phyloP scores from a whole-genome alignment of 1,140 invertebrate species.

The Diachasmimorpha longicaudata region DNA sequence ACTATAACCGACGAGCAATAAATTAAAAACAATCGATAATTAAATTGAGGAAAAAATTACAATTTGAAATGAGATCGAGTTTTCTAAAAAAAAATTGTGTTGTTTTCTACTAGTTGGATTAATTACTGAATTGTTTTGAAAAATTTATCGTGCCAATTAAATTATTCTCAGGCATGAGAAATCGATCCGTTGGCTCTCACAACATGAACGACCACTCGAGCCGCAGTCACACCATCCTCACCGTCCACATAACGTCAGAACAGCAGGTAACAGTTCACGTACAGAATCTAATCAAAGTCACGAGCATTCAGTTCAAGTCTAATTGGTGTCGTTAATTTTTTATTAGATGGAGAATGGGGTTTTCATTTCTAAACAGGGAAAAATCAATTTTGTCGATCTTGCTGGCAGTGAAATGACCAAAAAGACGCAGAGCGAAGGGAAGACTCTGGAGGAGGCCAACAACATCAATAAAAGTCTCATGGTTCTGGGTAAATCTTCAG shows the following conservation, averaged over 20 bases:
- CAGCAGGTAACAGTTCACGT: constrained; percentile 65
- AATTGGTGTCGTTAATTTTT: neutral
- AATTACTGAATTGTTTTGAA: neutral
- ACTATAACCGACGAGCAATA: no score
- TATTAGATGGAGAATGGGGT: constrained; percentile 73
- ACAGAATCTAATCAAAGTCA: neutral
- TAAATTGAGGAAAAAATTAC: no score
- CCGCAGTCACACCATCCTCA: constrained; percentile 93
- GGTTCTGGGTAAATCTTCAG: constrained; percentile 77
- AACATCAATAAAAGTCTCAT: constrained; percentile 97
- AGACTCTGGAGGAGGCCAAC: constrained; percentile 91
- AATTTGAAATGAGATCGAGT: no score
- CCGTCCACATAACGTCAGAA: constrained; percentile 83
- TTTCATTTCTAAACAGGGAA: constrained; percentile 87
- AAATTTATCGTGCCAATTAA: neutral
- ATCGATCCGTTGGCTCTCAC: constrained; percentile 85
- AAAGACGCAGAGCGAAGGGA: constrained; percentile 89
- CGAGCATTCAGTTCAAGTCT: neutral
- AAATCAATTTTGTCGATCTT: constrained; percentile 93
- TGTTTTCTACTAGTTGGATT: neutral
- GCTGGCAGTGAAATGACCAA: constrained; percentile 95
- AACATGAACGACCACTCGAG: constrained; percentile 97
- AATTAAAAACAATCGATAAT: no score
- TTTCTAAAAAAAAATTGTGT: no score
- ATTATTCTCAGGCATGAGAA: constrained; percentile 73